Evolutionary conservation across 2,888 invertebrate species (phyloP).

Genomic region (Caenorhabditis uteleia): DNA sequence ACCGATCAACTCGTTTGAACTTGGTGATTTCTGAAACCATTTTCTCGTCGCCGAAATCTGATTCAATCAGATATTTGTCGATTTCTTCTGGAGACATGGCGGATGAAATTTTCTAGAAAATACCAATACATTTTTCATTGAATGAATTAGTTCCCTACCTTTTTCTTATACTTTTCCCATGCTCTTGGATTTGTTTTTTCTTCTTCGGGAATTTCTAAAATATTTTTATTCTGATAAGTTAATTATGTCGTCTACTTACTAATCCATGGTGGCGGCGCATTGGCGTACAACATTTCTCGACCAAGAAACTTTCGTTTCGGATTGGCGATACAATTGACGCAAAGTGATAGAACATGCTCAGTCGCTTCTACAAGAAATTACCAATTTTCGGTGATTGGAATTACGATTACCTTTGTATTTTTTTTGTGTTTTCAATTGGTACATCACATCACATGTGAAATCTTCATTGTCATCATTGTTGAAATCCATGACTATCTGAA

Average conservation of each 20-base stretch:
- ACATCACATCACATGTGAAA: conserved; percentile 10
- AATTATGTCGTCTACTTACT: conserved; percentile 10
- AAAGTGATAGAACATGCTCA: conserved; percentile 16
- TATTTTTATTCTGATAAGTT: neutral
- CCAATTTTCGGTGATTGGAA: neutral
- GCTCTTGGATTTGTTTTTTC: conserved; percentile 14
- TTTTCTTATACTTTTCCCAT: conserved; percentile 24
- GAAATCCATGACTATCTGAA: too few species aligned
- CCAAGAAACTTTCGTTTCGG: conserved; percentile 14
- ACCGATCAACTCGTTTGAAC: conserved; percentile 8
- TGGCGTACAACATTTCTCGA: conserved; percentile 22
- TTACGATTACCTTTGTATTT: conserved; percentile 12
- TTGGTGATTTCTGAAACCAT: conserved; percentile 21
- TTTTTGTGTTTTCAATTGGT: conserved; percentile 13
- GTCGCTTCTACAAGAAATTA: conserved; percentile 11
- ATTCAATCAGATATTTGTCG: conserved; percentile 20
- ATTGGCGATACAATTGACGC: conserved; percentile 19
- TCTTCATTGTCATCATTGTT: conserved; percentile 2
- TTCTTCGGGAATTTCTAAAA: conserved; percentile 17
- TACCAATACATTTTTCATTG: conserved; percentile 4
- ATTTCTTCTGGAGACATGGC: conserved; percentile 20
- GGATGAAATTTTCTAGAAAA: neutral
- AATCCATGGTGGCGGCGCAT: conserved; percentile 27
- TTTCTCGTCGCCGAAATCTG: conserved; percentile 9
- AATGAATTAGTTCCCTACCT: conserved; percentile 1